Evolutionary conservation across 2,113 vertebrate species (phyloP), one percentile per base, ranked within the genome.

Genomic region (Sylvietta virens): DNA sequence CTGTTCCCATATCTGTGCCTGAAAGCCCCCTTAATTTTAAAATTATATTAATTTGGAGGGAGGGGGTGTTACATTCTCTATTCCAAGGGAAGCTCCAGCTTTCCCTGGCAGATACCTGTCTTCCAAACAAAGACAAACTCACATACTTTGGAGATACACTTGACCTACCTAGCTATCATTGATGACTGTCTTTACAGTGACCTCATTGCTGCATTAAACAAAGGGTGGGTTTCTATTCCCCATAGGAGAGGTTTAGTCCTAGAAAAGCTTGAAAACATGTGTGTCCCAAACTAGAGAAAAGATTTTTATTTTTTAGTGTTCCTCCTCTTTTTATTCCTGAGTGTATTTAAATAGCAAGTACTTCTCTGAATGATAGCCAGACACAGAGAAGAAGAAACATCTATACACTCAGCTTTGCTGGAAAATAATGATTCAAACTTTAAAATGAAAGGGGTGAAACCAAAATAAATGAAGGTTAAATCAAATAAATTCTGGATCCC

Each of bases 381-480:
- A 81, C 35, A 54, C 30, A 58, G 24, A 70, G 30, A 73, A 78
- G 15, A 44, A n/a, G 15, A 88, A 73, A 81, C 3, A 84, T 24
- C 48, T 31, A 10, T 20, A 47, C 16, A 70, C 62, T 66, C 26
- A 47, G 28, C 21, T 54, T 66, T 81, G 8, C 23, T 53, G 71
- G 24, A 90, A 87, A 54, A 70, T 18, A 81, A 45, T n/a, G 6
- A 76, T 64, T 80, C 22, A 33, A 51, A 28, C 27, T 60, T 72
- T 30, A n/a, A 88, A 56, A 76, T 21, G 1, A 31, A 48, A 39
- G 9, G 3, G 0, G 3, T 3, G 28, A 33, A n/a, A 30, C 6
- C 35, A 44, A 90, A 78, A 61, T 28, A 78, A 47, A 51, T 47
- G 45, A 79, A 58, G 40, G 14, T 6, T 21, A 56, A 8, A 73